These are phyloP conservation scores for Mandrillus leucophaeus DNA, from an alignment of 2,113 vertebrate genomes.

Conservation along the genomic window DNA sequence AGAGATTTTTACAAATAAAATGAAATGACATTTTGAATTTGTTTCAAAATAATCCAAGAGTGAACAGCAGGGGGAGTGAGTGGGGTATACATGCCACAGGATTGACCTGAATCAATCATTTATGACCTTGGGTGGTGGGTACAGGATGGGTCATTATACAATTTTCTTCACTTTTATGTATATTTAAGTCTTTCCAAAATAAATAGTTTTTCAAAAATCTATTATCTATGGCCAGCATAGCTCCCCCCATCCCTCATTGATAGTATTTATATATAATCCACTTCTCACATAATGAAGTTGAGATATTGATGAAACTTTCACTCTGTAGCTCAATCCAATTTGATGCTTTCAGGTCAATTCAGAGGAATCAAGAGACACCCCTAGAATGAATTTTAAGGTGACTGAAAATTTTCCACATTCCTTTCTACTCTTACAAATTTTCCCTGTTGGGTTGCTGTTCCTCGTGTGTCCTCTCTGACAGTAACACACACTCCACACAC, in stretches of 20 bases:
- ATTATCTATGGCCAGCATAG: background rate
- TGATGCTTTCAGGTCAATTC: background rate
- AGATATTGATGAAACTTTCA: slow-evolving; percentile 17
- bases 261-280: slow-evolving; percentile 30
- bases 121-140: background rate
- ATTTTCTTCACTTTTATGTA: background rate
- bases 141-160: background rate
- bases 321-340: background rate
- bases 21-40: background rate
- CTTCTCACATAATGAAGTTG: slow-evolving; percentile 44
- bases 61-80: background rate
- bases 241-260: background rate
- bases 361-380: background rate
- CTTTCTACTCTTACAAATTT: background rate
- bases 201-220: slow-evolving; percentile 16
- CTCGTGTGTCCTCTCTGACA: background rate
- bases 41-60: background rate
- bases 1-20: slow-evolving; percentile 26
- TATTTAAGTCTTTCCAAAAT: background rate
- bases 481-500: background rate
- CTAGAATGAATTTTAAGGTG: background rate
- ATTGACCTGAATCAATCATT: background rate
- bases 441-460: background rate
- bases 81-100: background rate
- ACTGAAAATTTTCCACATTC: background rate